phyloP scores from a whole-genome alignment of 2,888 invertebrate species.

The Acleris literana region DNA sequence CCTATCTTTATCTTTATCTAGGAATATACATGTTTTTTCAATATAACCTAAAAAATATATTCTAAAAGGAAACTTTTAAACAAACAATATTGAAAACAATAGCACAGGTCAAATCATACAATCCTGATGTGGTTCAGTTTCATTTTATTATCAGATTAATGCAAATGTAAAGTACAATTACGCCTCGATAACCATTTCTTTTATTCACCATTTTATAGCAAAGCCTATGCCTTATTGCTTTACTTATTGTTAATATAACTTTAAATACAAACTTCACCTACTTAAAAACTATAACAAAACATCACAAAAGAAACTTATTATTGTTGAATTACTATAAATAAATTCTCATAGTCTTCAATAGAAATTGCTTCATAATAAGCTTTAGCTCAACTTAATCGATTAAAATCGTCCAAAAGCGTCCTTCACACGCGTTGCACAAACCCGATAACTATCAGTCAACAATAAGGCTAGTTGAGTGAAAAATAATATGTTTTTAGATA shows the following conservation, averaged over 20 bases:
- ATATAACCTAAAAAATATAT: neutral
- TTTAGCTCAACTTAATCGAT: slow-evolving; percentile 25
- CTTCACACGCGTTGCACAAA: slow-evolving; percentile 33
- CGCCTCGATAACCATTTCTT: too few relatives aligned
- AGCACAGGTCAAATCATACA: too few relatives aligned
- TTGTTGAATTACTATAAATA: neutral
- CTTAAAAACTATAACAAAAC: neutral
- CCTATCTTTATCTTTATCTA: too few relatives aligned
- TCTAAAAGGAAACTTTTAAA: too few relatives aligned
- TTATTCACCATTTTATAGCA: too few relatives aligned
- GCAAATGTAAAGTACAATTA: too few relatives aligned
- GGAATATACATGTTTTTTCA: too few relatives aligned
- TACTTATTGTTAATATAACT: too few relatives aligned
- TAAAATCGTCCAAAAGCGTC: slow-evolving; percentile 11
- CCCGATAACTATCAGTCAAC: slow-evolving; percentile 34
- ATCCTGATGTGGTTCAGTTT: too few relatives aligned
- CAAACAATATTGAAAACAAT: too few relatives aligned
- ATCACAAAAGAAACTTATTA: slow-evolving; percentile 7
- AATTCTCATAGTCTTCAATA: neutral
- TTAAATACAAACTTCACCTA: neutral
- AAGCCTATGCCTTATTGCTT: too few relatives aligned
- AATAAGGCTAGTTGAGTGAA: slow-evolving; percentile 40
- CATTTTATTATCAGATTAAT: too few relatives aligned
- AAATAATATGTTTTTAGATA: slow-evolving; percentile 43
- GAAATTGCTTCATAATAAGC: slow-evolving; percentile 13